Evolutionary conservation across 2,888 invertebrate genomes (phyloP), one percentile per base, ranked within the genome.

Genomic region (Tipula helvola): DNA sequence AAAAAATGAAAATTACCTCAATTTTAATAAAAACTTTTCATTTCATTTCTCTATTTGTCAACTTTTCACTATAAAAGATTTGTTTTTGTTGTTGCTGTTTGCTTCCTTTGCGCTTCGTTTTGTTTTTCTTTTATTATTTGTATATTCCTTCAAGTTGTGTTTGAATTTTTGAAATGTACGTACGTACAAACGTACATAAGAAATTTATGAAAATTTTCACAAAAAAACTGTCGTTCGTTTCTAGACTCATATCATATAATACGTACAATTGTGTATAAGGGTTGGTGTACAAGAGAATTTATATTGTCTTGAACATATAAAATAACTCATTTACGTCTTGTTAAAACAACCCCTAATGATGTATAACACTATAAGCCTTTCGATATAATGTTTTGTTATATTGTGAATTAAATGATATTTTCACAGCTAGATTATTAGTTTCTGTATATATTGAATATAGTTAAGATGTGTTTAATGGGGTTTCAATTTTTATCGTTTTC

Each of bases 21-120:
- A 71, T 71, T 71, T 71, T 71, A 71, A 71, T 71, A 71, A 71
- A 71, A 71, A 71, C 71, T 71, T 71, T 71, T 71, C 71, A 71
- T 71, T 71, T 71, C 71, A 71, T 71, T 71, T 71, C 71, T 71
- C 71, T 71, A 71, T 71, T 71, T 71, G 71, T 71, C 71, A 71
- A 28, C 71, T 71, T 71, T 71, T 71, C 71, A 71, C 71, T 71
- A 71, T 71, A 71, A 71, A 71, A 71, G 71, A 71, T 71, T 71
- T 71, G 28, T 18, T 71, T 12, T 28, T 71, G 71, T 71, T 71
- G 71, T 18, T 71, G 71, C 28, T 10, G 16, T 5, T 71, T 8
- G 71, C 39, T 39, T 39, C 39, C 39, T 13, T 16, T 52, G 18
- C 16, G 52, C 52, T 52, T 16, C 52, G 16, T 52, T 0, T 44